Evolutionary conservation across 2,797 vertebrate species (phyloP).

Genomic region (Todus mexicanus): DNA sequence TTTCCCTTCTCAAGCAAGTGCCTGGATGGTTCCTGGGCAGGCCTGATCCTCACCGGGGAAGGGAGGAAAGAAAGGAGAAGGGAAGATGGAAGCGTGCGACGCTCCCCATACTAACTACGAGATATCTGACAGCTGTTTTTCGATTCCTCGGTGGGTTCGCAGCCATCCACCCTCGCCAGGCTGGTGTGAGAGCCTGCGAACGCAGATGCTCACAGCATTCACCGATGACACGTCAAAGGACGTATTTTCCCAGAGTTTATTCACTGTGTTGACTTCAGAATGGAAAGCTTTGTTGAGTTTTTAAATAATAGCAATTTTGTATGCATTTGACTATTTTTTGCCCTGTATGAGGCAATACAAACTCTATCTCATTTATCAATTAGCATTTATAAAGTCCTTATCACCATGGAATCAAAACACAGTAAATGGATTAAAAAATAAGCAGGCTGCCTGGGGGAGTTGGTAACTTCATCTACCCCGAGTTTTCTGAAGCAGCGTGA

Average conservation of each 20-base stretch:
- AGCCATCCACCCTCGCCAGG: background rate
- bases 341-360: slow-evolving; percentile 37
- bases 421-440: slow-evolving; percentile 57
- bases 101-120: background rate
- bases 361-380: slow-evolving; percentile 60
- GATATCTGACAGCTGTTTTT: background rate
- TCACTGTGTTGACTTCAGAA: background rate
- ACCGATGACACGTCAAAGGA: fast-evolving
- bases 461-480: slow-evolving; percentile 15
- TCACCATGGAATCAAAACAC: slow-evolving; percentile 66
- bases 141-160: background rate
- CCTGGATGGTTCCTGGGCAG: background rate
- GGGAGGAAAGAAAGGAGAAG: background rate
- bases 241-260: background rate
- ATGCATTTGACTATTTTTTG: slow-evolving; percentile 31
- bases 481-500: background rate
- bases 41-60: background rate
- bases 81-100: background rate
- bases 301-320: slow-evolving; percentile 15
- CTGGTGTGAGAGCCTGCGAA: background rate
- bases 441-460: slow-evolving; percentile 48
- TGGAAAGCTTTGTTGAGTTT: background rate
- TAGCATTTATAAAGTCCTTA: slow-evolving; percentile 60
- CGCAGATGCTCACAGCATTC: background rate
- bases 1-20: background rate